Conservation (phyloP, 2,113 vertebrate species). For the Solea solea region DNA sequence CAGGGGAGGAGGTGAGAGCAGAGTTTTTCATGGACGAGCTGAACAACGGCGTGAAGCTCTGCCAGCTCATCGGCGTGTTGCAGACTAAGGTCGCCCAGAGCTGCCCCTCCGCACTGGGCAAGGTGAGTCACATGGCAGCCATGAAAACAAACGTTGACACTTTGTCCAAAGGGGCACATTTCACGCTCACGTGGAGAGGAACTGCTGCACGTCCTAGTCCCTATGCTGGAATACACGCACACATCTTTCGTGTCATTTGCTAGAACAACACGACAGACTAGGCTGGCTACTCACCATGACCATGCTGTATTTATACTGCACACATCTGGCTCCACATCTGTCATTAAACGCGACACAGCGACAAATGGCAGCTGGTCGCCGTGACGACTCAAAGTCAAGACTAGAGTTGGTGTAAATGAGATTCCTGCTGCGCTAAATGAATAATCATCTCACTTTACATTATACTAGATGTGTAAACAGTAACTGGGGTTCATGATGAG, state of each 20-base stretch:
- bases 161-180: neutral
- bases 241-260: neutral
- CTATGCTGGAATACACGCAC: neutral
- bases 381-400: neutral
- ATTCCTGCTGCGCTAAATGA: neutral
- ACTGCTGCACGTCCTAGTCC: neutral
- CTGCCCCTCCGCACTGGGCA: constrained; percentile 78
- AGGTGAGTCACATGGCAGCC: constrained; percentile 77
- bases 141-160: neutral
- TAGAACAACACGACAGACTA: neutral
- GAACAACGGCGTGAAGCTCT: constrained; percentile 84
- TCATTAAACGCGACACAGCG: neutral
- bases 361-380: neutral
- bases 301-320: neutral
- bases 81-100: constrained; percentile 85
- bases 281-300: too few species aligned
- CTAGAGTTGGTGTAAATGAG: too few species aligned
- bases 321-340: neutral
- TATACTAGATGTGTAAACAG: neutral
- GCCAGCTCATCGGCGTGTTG: constrained; percentile 87
- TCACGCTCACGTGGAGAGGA: neutral
- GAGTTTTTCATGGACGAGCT: constrained; percentile 85
- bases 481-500: rapidly evolving
- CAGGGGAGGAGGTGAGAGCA: constrained; percentile 82
- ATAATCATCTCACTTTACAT: neutral